These are phyloP conservation scores for Orbicella faveolata DNA, from an alignment of 64 coral and sea anemone species.

Conservation along the genomic window DNA sequence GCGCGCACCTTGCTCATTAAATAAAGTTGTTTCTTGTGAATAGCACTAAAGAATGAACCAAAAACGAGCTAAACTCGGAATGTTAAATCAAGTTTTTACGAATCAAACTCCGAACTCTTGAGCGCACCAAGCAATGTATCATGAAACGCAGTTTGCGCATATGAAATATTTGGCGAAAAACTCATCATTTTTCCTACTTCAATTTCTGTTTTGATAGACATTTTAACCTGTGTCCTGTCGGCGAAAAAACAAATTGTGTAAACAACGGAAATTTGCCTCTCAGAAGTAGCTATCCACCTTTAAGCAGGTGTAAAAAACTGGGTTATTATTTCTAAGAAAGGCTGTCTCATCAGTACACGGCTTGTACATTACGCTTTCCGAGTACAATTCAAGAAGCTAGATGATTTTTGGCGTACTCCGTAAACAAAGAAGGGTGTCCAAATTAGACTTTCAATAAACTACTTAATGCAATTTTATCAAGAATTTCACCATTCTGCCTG, in stretches of 20 bases:
- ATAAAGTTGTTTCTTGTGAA: constrained; percentile 29
- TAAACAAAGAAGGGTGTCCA: constrained; percentile 58
- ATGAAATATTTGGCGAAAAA: constrained; percentile 11
- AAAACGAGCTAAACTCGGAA: constrained; percentile 9
- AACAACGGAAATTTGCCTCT: constrained; percentile 50
- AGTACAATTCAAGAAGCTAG: not conserved
- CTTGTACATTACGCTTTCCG: not conserved
- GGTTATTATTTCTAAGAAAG: not conserved
- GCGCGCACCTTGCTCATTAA: constrained; percentile 24
- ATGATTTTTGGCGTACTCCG: not conserved
- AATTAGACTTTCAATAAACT: constrained; percentile 47
- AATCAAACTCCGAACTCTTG: not conserved
- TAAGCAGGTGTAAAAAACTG: constrained; percentile 31
- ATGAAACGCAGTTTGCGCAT: not conserved
- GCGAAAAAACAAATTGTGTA: constrained; percentile 34
- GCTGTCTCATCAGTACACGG: not conserved
- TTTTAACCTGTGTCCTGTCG: constrained; percentile 36
- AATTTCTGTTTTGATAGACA: constrained; percentile 18
- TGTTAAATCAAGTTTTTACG: constrained; percentile 26
- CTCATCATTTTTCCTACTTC: constrained; percentile 11
- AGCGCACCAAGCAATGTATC: no score
- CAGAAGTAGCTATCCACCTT: constrained; percentile 14
- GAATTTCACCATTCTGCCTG: constrained; percentile 40
- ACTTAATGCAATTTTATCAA: constrained; percentile 49
- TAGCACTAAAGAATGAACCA: constrained; percentile 22